These are phyloP conservation scores for Tyria jacobaeae DNA, from an alignment of 2,888 invertebrate genomes.

Conservation along the genomic window DNA sequence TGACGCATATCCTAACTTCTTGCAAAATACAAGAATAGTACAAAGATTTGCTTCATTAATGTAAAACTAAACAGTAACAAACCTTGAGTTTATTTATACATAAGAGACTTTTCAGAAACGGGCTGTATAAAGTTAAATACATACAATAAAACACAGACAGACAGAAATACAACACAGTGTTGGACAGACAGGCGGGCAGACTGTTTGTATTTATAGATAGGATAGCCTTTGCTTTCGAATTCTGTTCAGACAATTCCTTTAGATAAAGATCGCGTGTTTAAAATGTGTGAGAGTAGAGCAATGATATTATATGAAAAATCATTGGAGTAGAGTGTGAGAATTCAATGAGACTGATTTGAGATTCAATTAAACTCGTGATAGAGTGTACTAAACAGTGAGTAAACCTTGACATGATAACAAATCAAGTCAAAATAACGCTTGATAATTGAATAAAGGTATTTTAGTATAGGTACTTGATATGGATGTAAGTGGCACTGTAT, in stretches of 20 bases:
- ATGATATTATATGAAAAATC: too few relatives aligned
- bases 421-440: too few relatives aligned
- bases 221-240: conserved; percentile 47
- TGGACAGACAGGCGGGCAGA: conserved; percentile 74
- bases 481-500: too few relatives aligned
- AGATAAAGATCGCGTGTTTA: not conserved
- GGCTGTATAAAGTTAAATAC: conserved; percentile 71
- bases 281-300: too few relatives aligned
- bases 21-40: conserved; percentile 36
- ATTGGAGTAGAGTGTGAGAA: too few relatives aligned
- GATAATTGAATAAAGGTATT: too few relatives aligned
- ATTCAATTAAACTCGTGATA: too few relatives aligned
- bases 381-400: too few relatives aligned
- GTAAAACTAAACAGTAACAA: conserved; percentile 45
- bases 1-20: not conserved
- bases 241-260: conserved; percentile 11
- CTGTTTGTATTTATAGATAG: conserved; percentile 65
- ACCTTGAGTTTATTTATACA: conserved; percentile 71
- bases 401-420: too few relatives aligned
- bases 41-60: conserved; percentile 38
- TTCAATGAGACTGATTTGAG: too few relatives aligned
- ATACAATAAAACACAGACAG: conserved; percentile 68
- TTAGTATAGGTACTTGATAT: too few relatives aligned
- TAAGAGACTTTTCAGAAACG: conserved; percentile 64
- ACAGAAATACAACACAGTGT: conserved; percentile 71